Evolutionary conservation across 1,140 invertebrate genomes (phyloP).

Genomic region (Ectropis grisescens): DNA sequence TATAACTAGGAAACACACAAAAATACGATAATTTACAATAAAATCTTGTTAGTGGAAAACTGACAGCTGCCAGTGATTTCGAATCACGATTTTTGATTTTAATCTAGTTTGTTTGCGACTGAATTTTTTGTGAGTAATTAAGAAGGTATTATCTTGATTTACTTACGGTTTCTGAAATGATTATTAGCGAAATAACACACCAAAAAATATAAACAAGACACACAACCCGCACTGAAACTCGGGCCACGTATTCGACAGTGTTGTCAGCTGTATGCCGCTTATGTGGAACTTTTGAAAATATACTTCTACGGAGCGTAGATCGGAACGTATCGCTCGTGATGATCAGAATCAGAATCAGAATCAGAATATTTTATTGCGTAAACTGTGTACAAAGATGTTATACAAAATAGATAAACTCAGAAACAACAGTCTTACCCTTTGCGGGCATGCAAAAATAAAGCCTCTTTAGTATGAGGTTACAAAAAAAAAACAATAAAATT

Average conservation of each 20-base stretch:
- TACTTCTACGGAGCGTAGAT: conserved; percentile 13
- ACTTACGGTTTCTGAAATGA: conserved; percentile 42
- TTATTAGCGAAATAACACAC: conserved; percentile 41
- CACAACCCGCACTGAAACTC: conserved; percentile 40
- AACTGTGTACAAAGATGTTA: too few species aligned
- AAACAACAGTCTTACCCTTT: too few species aligned
- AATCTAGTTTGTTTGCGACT: too few species aligned
- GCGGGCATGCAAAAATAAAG: too few species aligned
- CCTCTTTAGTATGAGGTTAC: too few species aligned
- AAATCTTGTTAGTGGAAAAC: conserved; percentile 22
- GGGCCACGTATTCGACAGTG: conserved; percentile 61
- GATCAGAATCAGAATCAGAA: too few species aligned
- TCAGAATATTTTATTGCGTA: too few species aligned
- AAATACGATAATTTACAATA: conserved; percentile 6
- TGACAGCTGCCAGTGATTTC: conserved; percentile 44
- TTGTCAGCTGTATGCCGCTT: conserved; percentile 47
- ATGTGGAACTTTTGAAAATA: conserved; percentile 64
- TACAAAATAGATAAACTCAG: too few species aligned
- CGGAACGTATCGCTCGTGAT: conserved; percentile 27
- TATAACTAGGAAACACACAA: not conserved
- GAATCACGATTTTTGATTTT: too few species aligned
- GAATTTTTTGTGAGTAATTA: too few species aligned
- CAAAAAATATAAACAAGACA: conserved; percentile 65
- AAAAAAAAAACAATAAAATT: too few species aligned
- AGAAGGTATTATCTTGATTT: conserved; percentile 3